A percentile compares a stretch with the other conserved stretches of the same genome.
phyloP scores from a whole-genome alignment of 2,113 vertebrate species.

The Salvelinus namaycush region DNA sequence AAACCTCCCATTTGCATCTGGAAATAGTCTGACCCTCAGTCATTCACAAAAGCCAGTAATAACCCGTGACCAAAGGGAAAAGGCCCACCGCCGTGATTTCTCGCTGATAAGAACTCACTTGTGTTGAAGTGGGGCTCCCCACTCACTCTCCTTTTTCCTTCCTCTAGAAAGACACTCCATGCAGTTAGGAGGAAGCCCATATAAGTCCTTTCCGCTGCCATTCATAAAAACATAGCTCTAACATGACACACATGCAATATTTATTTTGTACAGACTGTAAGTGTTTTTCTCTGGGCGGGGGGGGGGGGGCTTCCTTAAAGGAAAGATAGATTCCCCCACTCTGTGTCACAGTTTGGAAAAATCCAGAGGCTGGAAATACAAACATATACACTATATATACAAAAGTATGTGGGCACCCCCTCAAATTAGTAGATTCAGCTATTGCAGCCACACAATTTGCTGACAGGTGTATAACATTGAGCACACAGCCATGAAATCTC shows the following conservation, averaged over 20 bases:
- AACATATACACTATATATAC: too few species aligned
- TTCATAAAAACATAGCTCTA: conserved; percentile 20
- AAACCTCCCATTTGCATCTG: conserved; percentile 70
- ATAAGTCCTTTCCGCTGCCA: conserved; percentile 28
- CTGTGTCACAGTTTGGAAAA: too few species aligned
- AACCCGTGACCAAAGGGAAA: conserved; percentile 57
- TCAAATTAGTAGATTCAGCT: too few species aligned
- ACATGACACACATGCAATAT: neutral
- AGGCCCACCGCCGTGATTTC: conserved; percentile 44
- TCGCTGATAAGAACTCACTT: conserved; percentile 45
- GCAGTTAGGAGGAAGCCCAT: conserved; percentile 42
- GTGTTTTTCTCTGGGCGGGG: too few species aligned
- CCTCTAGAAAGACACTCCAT: neutral
- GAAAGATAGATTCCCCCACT: neutral
- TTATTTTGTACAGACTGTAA: neutral
- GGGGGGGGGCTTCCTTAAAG: too few species aligned
- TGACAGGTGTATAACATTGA: too few species aligned
- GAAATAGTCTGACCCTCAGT: conserved; percentile 59
- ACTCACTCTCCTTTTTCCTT: conserved; percentile 2
- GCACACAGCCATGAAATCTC: too few species aligned
- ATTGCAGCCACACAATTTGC: too few species aligned
- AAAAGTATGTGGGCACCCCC: too few species aligned
- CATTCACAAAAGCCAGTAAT: conserved; percentile 59
- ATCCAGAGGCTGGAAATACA: too few species aligned
- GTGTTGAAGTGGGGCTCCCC: conserved; percentile 35